Percentiles rank a stretch among this genome's conserved stretches.
Evolutionary conservation across 1,140 invertebrate genomes (phyloP).

Genomic region (Lucilia sericata): DNA sequence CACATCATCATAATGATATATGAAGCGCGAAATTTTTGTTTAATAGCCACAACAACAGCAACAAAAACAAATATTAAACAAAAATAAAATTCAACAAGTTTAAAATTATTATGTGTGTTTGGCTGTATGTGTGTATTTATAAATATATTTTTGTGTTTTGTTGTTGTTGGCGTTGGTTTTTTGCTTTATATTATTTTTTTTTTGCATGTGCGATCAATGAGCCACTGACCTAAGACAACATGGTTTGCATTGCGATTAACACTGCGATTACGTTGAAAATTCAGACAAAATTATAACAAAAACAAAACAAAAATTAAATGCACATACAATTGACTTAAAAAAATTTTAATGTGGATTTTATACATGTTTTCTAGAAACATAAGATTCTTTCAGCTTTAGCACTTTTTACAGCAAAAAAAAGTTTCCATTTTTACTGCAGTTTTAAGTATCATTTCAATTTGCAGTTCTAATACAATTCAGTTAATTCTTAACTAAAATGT

Average conservation of each 20-base stretch:
- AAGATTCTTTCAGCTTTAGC: background rate
- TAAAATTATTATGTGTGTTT: background rate
- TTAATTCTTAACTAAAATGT: background rate
- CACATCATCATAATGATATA: constrained; percentile 33
- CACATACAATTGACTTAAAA: background rate
- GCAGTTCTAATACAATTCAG: background rate
- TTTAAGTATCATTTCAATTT: background rate
- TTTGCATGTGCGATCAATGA: constrained; percentile 44
- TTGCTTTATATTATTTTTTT: too few relatives aligned
- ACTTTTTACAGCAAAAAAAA: background rate
- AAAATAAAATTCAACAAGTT: background rate
- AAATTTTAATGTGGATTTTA: too few relatives aligned
- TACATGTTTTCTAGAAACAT: background rate
- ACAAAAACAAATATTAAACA: background rate
- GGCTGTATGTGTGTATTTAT: background rate
- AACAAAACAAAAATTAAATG: background rate
- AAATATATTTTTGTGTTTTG: background rate
- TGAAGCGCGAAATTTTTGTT: constrained; percentile 41
- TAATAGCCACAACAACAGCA: constrained; percentile 26
- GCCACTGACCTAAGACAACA: constrained; percentile 42
- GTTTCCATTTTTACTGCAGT: background rate
- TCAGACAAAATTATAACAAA: background rate
- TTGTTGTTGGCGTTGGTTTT: background rate
- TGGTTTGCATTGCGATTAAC: constrained; percentile 23
- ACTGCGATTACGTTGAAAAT: constrained; percentile 25